phyloP scores from a whole-genome alignment of 2,797 vertebrate species.

The Aphelocoma californica region DNA sequence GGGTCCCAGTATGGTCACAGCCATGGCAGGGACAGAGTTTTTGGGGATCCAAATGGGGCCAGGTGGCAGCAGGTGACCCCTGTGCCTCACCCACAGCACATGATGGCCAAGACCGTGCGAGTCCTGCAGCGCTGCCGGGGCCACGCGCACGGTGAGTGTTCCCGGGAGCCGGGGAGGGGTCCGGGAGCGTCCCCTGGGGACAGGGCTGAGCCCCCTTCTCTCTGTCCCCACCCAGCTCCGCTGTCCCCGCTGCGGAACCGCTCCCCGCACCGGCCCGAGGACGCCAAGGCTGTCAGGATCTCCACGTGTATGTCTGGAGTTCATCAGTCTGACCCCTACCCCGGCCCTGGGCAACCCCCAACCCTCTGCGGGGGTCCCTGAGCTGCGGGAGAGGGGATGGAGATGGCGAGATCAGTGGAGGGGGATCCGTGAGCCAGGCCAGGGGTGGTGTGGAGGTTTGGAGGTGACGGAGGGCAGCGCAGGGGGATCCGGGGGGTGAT shows the following conservation, averaged over 20 bases:
- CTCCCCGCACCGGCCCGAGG: not conserved
- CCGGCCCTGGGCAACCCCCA: not conserved
- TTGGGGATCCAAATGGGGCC: not conserved
- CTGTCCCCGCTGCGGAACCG: not conserved
- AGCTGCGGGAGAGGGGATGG: not conserved
- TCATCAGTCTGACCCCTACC: fast-evolving
- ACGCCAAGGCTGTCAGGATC: not conserved
- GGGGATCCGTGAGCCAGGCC: fast-evolving
- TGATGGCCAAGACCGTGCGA: conserved; percentile 89
- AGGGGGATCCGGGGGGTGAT: fast-evolving
- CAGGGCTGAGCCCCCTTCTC: not conserved
- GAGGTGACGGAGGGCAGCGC: fast-evolving
- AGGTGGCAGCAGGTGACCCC: not conserved
- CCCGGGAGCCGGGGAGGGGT: not conserved
- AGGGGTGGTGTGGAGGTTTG: not conserved
- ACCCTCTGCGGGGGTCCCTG: not conserved
- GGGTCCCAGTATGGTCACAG: too few relatives aligned
- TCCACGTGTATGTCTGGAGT: not conserved
- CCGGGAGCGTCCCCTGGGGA: fast-evolving
- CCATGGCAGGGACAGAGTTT: fast-evolving
- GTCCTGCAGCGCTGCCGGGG: conserved; percentile 85
- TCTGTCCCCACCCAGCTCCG: not conserved
- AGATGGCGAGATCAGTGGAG: fast-evolving
- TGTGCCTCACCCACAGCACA: conserved; percentile 75
- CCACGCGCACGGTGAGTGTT: conserved; percentile 80